Evolutionary conservation across 2,888 invertebrate genomes (phyloP).

Genomic region (Protodeltote pygarga): DNA sequence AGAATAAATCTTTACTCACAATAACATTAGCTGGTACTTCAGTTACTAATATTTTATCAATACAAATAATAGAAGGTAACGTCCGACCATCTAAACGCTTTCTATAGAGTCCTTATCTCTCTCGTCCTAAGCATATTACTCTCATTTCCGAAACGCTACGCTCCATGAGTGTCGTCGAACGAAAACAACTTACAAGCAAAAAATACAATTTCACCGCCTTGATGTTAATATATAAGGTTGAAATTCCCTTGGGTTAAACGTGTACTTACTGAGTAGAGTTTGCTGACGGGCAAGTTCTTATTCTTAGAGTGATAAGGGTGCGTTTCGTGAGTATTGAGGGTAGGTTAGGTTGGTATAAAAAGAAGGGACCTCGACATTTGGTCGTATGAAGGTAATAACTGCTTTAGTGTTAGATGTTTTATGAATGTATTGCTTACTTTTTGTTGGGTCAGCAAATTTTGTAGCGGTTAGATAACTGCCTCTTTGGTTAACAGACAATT

Average conservation of each 20-base stretch:
- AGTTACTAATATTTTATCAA: constrained; percentile 18
- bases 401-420: constrained; percentile 30
- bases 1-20: neutral
- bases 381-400: constrained; percentile 35
- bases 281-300: constrained; percentile 24
- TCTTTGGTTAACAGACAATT: too few relatives aligned
- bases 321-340: constrained; percentile 14
- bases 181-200: constrained; percentile 14
- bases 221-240: neutral
- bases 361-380: constrained; percentile 24
- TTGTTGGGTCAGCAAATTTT: constrained; percentile 6
- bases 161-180: constrained; percentile 28
- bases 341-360: constrained; percentile 1
- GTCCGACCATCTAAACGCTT: constrained; percentile 20
- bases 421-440: constrained; percentile 26
- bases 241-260: constrained; percentile 2
- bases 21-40: constrained; percentile 1
- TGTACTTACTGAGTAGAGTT: constrained; percentile 9
- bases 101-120: constrained; percentile 33
- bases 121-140: constrained; percentile 34
- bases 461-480: neutral
- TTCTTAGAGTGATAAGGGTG: constrained; percentile 20
- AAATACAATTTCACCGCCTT: neutral
- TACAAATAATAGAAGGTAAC: constrained; percentile 1
- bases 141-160: constrained; percentile 43